phyloP scores from a whole-genome alignment of 1,140 invertebrate species.

The Drosophila kurseongensis region DNA sequence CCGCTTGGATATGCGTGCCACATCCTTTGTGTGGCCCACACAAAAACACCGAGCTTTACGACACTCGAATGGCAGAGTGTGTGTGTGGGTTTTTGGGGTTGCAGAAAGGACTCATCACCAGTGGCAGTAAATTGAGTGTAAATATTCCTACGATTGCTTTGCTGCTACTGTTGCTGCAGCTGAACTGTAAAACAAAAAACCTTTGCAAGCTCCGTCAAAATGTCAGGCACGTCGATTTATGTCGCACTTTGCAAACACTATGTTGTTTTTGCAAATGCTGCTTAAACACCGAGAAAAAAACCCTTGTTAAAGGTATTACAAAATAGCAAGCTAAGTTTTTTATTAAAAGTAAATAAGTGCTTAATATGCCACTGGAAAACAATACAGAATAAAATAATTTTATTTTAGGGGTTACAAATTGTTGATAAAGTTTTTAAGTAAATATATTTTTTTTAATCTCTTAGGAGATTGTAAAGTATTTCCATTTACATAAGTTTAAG shows the following conservation, averaged over 20 bases:
- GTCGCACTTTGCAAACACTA: constrained; percentile 28
- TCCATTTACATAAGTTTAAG: too few relatives aligned
- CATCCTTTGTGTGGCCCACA: constrained; percentile 22
- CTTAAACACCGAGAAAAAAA: constrained; percentile 1
- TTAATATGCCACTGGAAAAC: too few relatives aligned
- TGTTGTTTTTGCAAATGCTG: constrained; percentile 24
- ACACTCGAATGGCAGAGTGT: constrained; percentile 38
- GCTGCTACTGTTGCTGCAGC: constrained; percentile 41
- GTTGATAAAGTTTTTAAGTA: too few relatives aligned
- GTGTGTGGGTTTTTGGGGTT: background rate
- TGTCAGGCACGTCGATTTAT: constrained; percentile 69
- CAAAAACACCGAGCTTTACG: constrained; percentile 47
- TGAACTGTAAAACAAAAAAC: constrained; percentile 52
- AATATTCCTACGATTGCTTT: constrained; percentile 73
- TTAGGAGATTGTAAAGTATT: too few relatives aligned
- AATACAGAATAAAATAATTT: too few relatives aligned
- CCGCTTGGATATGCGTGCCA: constrained; percentile 33
- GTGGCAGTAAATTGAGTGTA: constrained; percentile 73
- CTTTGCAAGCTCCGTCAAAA: constrained; percentile 72
- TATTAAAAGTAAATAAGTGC: too few relatives aligned
- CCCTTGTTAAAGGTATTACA: too few relatives aligned
- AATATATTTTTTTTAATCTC: too few relatives aligned
- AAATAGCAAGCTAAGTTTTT: too few relatives aligned
- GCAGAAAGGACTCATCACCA: background rate
- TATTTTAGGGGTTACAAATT: too few relatives aligned